Base-by-base conservation (phyloP, 2,113 vertebrate species). In the Manacus vitellinus region DNA sequence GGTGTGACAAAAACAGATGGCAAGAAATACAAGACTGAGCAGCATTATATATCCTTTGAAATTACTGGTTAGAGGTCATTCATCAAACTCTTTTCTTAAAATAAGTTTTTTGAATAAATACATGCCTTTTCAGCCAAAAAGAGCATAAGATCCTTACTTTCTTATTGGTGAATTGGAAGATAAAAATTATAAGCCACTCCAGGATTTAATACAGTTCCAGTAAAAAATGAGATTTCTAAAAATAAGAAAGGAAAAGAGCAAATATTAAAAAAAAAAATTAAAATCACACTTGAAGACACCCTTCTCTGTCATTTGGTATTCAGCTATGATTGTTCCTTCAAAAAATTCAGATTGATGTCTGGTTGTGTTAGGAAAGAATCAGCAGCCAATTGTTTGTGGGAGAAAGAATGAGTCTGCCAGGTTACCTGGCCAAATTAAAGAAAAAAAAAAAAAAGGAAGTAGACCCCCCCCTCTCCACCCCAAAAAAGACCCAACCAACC, bases 401-500 rank as follows among this genome's bases (percentile, higher is more conserved):
- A 47, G 12, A 74, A 88, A 61, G 7, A 28, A 55, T 12, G 25
- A 1, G 30, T 54, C 19, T 10, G 2, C 2, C 8, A n/a, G 4
- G 4, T 22, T 78, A 10, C 9, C 33, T 35, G n/a, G 6, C 3
- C 37, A 77, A 93, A 67, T 28, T 12, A 11, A 35, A 56, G 37
- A 3, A 28, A 27, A 82, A 70, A 33, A 31, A 23, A 27, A 25
- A 54, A 35, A 12, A 18, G 12, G 12, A n/a, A 33, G 4, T 8
- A 8, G 28, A 27, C 4, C 2, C 18, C 4, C 3, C 6, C 4
- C 10, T n/a, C 5, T 3, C 8, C 7, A 8, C 18, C 20, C 35
- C 31, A 61, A 4, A 44, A 43, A 76, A 59, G 35, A 37, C 9
- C 59, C 8, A 11, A 28, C 37, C 17, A n/a, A 1, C 10, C 5